These are phyloP conservation scores for Silurus lanzhouensis DNA, from an alignment of 2,797 vertebrate genomes.

Conservation along the genomic window DNA sequence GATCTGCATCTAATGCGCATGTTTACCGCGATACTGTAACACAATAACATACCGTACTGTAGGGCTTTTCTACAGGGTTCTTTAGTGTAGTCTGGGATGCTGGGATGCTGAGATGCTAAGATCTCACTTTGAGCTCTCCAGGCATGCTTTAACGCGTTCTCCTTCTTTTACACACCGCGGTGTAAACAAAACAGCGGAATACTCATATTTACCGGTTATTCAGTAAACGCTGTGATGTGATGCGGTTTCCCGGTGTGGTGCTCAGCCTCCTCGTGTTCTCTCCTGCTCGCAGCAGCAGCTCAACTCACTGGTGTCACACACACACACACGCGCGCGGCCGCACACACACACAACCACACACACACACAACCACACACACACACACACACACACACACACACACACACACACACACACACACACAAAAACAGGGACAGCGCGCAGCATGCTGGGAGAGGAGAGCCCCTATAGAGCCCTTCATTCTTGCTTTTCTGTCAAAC, in stretches of 20 bases:
- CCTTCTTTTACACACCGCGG: not conserved
- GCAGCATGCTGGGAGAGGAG: conserved; percentile 35
- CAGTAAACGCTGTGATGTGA: conserved; percentile 22
- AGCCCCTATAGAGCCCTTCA: not conserved
- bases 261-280: conserved; percentile 41
- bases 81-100: not conserved
- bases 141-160: not conserved
- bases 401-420: conserved; percentile 26
- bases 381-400: conserved; percentile 12
- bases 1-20: not conserved
- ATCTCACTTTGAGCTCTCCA: not conserved
- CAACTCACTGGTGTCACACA: conserved; percentile 23
- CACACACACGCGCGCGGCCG: conserved; percentile 8
- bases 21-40: not conserved
- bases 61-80: not conserved
- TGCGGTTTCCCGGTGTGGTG: conserved; percentile 46
- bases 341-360: conserved; percentile 24
- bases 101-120: not conserved
- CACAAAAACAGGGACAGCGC: not conserved
- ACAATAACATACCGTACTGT: not conserved
- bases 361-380: conserved; percentile 7
- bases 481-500: not conserved
- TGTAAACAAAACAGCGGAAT: not conserved
- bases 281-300: conserved; percentile 41
- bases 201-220: conserved; percentile 44